These are phyloP conservation scores for Acridotheres tristis DNA, from an alignment of 2,797 vertebrate species.

Conservation along the genomic window DNA sequence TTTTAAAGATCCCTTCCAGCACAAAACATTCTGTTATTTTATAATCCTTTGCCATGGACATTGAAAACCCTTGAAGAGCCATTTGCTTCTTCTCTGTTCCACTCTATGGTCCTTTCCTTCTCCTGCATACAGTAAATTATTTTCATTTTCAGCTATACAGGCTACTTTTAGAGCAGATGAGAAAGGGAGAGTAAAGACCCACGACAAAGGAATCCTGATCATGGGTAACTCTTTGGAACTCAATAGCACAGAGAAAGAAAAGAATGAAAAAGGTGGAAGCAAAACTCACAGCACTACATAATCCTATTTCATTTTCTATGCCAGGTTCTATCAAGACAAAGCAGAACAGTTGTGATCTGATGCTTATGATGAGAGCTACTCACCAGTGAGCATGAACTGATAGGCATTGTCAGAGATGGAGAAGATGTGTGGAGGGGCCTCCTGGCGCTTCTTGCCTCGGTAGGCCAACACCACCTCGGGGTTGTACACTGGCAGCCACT, in stretches of 20 bases:
- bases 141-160: background rate
- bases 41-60: background rate
- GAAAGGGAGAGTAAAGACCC: background rate
- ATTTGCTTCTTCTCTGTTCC: background rate
- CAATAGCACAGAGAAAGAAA: background rate
- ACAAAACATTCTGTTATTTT: background rate
- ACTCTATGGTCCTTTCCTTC: background rate
- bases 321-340: background rate
- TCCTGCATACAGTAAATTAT: background rate
- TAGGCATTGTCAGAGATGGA: too few relatives aligned
- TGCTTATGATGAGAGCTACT: background rate
- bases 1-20: background rate
- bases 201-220: background rate
- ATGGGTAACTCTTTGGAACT: background rate
- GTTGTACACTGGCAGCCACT: conserved; percentile 79
- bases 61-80: background rate
- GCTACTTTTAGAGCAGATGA: background rate
- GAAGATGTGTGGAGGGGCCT: too few relatives aligned
- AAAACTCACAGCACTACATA: background rate
- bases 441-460: too few relatives aligned
- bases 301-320: background rate
- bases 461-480: background rate
- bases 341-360: background rate
- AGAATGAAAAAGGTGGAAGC: background rate
- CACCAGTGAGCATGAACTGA: too few relatives aligned